Conservation (phyloP, 2,888 invertebrate genomes). For the Leucozona laternaria region DNA sequence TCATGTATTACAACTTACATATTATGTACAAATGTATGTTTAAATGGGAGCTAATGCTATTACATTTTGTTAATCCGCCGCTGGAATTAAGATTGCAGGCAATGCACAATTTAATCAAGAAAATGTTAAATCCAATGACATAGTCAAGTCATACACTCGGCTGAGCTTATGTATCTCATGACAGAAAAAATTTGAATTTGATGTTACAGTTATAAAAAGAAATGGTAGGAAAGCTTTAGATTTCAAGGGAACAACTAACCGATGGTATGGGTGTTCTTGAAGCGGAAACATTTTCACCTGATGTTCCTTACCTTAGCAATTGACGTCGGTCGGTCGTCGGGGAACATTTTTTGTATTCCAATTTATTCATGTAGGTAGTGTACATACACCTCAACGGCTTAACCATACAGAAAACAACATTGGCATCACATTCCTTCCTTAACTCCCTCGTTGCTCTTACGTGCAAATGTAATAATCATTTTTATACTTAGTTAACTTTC, state of each 20-base stretch:
- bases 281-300: constrained; percentile 22
- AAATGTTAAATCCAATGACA: constrained; percentile 55
- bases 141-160: constrained; percentile 59
- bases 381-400: background rate
- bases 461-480: constrained; percentile 12
- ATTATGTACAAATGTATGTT: too few species aligned
- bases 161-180: constrained; percentile 52
- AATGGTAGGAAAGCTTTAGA: background rate
- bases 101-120: constrained; percentile 54
- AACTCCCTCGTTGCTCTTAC: constrained; percentile 15
- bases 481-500: constrained; percentile 12
- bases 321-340: background rate
- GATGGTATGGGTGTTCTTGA: constrained; percentile 2
- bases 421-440: background rate
- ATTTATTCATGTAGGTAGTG: background rate
- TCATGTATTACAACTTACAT: too few species aligned
- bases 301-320: background rate
- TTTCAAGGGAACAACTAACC: constrained; percentile 1
- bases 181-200: constrained; percentile 55
- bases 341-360: background rate
- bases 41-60: background rate
- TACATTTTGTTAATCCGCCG: background rate
- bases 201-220: constrained; percentile 34
- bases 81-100: constrained; percentile 7
- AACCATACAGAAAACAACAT: constrained; percentile 3